These are phyloP conservation scores for Melitaea athalia DNA, from an alignment of 2,888 invertebrate species.

Conservation along the genomic window DNA sequence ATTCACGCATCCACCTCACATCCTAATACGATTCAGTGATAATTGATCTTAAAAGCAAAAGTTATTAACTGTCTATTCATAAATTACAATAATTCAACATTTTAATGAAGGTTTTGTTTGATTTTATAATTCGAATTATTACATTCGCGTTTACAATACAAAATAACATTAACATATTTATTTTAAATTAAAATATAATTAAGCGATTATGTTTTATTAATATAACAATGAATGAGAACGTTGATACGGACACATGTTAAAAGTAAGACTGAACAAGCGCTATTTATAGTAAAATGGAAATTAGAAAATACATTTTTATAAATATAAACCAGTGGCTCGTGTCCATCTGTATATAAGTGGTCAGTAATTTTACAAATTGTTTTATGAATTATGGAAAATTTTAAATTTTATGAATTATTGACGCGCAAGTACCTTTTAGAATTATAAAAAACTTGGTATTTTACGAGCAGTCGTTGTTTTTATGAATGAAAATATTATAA, in stretches of 20 bases:
- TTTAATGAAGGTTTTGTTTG: constrained; percentile 13
- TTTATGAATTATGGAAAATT: not conserved
- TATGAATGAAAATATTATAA: constrained; percentile 3
- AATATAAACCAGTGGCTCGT: not conserved
- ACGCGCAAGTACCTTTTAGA: not conserved
- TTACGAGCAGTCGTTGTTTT: not conserved
- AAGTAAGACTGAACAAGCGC: not conserved
- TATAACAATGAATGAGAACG: not conserved
- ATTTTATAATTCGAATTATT: constrained; percentile 9
- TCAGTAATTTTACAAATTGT: no score
- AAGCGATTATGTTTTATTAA: not conserved
- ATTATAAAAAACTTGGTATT: not conserved
- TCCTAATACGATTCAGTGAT: constrained; percentile 7
- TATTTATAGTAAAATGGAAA: not conserved
- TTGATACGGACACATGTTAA: not conserved
- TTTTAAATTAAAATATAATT: not conserved
- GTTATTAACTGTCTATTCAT: constrained; percentile 4
- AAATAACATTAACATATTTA: constrained; percentile 4
- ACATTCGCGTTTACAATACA: not conserved
- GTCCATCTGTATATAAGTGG: no score
- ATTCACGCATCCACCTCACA: not conserved
- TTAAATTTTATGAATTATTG: not conserved
- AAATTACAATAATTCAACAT: not conserved
- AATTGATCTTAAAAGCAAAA: constrained; percentile 11
- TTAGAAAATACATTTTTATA: not conserved